Conservation (phyloP, 1,140 invertebrate species). For the Bactericera cockerelli region DNA sequence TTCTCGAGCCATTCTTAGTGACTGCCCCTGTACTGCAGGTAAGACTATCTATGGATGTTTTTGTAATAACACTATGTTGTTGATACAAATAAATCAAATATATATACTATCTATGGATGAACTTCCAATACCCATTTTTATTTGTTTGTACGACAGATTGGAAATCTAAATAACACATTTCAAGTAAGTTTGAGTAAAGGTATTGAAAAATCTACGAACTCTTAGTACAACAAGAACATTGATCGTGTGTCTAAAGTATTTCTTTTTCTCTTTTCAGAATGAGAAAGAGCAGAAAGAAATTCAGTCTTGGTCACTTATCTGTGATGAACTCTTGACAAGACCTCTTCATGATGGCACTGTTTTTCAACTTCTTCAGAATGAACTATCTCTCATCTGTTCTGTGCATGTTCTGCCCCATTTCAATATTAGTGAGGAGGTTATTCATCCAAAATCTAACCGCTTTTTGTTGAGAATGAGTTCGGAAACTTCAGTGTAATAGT, state of each 20-base stretch:
- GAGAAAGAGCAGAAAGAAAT: constrained; percentile 56
- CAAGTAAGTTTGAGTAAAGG: too few relatives aligned
- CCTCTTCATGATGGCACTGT: constrained; percentile 61
- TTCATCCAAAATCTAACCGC: constrained; percentile 88
- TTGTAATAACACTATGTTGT: too few relatives aligned
- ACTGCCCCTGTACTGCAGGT: constrained; percentile 51
- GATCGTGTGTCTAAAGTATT: too few relatives aligned
- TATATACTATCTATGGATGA: constrained; percentile 7
- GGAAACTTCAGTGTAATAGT: constrained; percentile 80
- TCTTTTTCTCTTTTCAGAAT: constrained; percentile 43
- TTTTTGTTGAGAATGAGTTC: constrained; percentile 89
- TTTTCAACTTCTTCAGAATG: constrained; percentile 86
- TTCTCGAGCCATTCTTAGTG: constrained; percentile 74
- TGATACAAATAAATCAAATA: too few relatives aligned
- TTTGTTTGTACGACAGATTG: not conserved
- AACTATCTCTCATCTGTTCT: constrained; percentile 77
- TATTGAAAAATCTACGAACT: too few relatives aligned
- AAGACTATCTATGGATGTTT: too few relatives aligned
- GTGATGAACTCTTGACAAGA: constrained; percentile 73
- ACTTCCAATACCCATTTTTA: not conserved
- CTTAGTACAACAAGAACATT: too few relatives aligned
- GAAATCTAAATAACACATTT: too few relatives aligned
- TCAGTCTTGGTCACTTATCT: constrained; percentile 86
- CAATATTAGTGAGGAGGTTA: constrained; percentile 84
- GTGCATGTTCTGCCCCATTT: constrained; percentile 79